These are phyloP conservation scores for Pantherophis guttatus DNA, from an alignment of 2,113 vertebrate genomes.

Conservation along the genomic window DNA sequence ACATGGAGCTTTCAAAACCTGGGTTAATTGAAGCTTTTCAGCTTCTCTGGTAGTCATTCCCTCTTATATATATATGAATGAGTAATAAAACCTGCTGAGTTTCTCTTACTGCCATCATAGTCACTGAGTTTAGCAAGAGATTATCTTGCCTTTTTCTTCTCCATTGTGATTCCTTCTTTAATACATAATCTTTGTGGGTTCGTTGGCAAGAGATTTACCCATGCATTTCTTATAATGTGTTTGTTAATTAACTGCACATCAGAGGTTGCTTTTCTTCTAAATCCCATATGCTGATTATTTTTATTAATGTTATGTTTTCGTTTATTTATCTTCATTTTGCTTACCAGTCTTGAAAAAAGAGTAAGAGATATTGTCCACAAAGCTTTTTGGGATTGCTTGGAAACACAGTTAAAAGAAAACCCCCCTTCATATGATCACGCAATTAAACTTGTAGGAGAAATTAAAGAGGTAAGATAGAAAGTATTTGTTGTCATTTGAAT, in stretches of 20 bases:
- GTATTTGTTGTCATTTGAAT: not conserved
- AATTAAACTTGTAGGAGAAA: slow-evolving; percentile 78
- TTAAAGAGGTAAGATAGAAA: slow-evolving; percentile 74
- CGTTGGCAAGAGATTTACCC: not conserved
- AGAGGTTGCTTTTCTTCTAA: not conserved
- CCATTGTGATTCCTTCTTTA: not conserved
- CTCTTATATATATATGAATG: not conserved
- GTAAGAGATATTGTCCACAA: slow-evolving; percentile 94
- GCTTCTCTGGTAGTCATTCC: not conserved
- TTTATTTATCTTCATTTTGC: slow-evolving; percentile 14
- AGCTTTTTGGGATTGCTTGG: slow-evolving; percentile 95
- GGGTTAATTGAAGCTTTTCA: not conserved
- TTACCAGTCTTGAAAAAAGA: slow-evolving; percentile 83
- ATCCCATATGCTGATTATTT: not conserved
- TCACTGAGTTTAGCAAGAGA: not conserved
- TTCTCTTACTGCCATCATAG: not conserved
- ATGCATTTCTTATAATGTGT: not conserved
- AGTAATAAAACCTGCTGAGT: not conserved
- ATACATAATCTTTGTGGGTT: not conserved
- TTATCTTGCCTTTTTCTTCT: not conserved
- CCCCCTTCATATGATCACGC: slow-evolving; percentile 78
- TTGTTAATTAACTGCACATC: not conserved
- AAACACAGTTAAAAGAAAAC: slow-evolving; percentile 83
- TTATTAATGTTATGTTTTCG: slow-evolving; percentile 20
- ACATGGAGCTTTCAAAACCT: not conserved